These are phyloP conservation scores for Todiramphus saurophagus DNA, from an alignment of 2,113 vertebrate species.

Conservation along the genomic window DNA sequence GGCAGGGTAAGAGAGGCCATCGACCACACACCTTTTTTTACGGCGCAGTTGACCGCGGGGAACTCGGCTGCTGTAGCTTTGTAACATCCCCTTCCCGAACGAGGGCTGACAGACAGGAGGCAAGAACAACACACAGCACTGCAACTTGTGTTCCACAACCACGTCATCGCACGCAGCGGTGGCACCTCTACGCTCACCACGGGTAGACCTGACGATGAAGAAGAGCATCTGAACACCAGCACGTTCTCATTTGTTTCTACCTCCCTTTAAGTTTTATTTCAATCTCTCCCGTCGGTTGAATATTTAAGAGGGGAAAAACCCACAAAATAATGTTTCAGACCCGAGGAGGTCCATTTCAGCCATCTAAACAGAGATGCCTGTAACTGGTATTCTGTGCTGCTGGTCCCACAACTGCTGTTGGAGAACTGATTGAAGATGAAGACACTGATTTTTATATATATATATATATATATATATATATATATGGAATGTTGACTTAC, in stretches of 20 bases:
- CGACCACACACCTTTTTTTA: too few species aligned
- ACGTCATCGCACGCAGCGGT: not conserved
- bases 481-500: not conserved
- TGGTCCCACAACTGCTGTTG: too few species aligned
- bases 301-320: not conserved
- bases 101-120: rapidly evolving
- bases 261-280: not conserved
- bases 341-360: not conserved
- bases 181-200: rapidly evolving
- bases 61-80: rapidly evolving
- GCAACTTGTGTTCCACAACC: rapidly evolving
- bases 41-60: not conserved
- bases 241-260: not conserved
- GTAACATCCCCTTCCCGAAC: rapidly evolving
- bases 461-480: too few species aligned
- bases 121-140: not conserved
- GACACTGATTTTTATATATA: too few species aligned
- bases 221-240: not conserved
- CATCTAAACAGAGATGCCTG: too few species aligned
- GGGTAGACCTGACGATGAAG: not conserved
- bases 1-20: rapidly evolving
- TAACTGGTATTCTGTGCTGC: too few species aligned
- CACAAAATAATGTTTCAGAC: not conserved
- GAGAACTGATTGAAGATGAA: too few species aligned
- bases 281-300: too few species aligned